phyloP scores from a whole-genome alignment of 1,140 invertebrate species.

The Reticulitermes speratus region DNA sequence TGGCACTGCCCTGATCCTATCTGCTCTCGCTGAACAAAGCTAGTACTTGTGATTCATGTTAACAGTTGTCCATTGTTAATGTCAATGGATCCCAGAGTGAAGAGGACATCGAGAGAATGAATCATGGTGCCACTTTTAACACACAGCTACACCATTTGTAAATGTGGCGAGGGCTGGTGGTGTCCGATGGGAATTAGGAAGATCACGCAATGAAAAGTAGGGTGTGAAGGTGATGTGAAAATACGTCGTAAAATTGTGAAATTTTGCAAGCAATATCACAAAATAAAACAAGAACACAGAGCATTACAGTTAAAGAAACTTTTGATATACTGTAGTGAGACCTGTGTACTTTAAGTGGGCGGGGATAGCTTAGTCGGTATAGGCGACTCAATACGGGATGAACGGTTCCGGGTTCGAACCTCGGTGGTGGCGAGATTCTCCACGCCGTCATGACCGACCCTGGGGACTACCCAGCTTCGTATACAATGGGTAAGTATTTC shows the following conservation, averaged over 20 bases:
- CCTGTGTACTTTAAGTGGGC: no score
- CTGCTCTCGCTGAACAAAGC: background rate
- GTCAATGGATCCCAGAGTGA: background rate
- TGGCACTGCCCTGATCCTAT: background rate
- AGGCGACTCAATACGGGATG: no score
- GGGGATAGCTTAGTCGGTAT: no score
- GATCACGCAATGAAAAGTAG: background rate
- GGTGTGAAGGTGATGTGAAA: background rate
- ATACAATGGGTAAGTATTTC: no score
- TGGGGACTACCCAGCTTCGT: no score
- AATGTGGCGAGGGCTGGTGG: background rate
- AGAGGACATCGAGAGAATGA: background rate
- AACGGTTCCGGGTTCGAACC: no score
- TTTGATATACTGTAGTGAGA: no score
- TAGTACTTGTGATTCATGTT: background rate
- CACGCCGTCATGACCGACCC: no score
- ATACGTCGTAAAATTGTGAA: background rate
- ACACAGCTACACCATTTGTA: background rate
- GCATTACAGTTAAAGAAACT: no score
- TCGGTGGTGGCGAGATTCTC: no score
- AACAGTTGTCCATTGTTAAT: background rate
- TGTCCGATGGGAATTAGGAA: background rate
- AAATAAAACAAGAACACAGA: no score
- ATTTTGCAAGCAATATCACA: no score
- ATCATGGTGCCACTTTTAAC: background rate